Evolutionary conservation across 2,113 vertebrate species (phyloP).

Genomic region (Periophthalmus modestus): DNA sequence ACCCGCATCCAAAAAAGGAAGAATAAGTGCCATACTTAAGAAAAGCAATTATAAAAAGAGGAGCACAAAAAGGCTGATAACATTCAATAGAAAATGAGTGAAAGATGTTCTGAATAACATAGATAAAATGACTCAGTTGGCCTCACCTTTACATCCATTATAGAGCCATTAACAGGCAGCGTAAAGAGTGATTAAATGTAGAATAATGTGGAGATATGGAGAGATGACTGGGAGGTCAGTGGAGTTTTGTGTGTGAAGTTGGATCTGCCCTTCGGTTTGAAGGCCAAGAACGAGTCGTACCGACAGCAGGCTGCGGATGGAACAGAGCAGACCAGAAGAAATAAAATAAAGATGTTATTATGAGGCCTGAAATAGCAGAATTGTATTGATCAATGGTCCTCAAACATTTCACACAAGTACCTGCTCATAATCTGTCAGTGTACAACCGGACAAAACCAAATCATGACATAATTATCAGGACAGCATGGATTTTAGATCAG

Average conservation of each 20-base stretch:
- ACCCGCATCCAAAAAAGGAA: not conserved
- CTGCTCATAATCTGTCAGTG: too few species aligned
- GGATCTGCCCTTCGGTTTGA: slow-evolving; percentile 33
- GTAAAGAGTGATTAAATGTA: slow-evolving; percentile 28
- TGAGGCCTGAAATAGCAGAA: too few species aligned
- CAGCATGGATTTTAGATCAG: too few species aligned
- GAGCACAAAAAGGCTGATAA: slow-evolving; percentile 40
- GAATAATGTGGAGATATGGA: slow-evolving; percentile 17
- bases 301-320: slow-evolving; percentile 47
- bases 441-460: too few species aligned
- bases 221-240: not conserved
- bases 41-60: slow-evolving; percentile 66
- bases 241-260: not conserved
- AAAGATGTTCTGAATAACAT: slow-evolving; percentile 34
- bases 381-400: not conserved
- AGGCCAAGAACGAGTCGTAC: slow-evolving; percentile 74
- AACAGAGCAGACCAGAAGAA: slow-evolving; percentile 31
- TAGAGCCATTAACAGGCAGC: slow-evolving; percentile 29
- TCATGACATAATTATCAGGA: too few species aligned
- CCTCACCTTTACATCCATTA: slow-evolving; percentile 28
- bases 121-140: slow-evolving; percentile 41
- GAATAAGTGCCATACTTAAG: slow-evolving; percentile 55
- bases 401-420: not conserved
- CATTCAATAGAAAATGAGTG: slow-evolving; percentile 53
- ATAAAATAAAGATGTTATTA: not conserved